Evolutionary conservation across 1,140 invertebrate species (phyloP), one percentile per base, ranked within the genome.

Genomic region (Drosophila tani): DNA sequence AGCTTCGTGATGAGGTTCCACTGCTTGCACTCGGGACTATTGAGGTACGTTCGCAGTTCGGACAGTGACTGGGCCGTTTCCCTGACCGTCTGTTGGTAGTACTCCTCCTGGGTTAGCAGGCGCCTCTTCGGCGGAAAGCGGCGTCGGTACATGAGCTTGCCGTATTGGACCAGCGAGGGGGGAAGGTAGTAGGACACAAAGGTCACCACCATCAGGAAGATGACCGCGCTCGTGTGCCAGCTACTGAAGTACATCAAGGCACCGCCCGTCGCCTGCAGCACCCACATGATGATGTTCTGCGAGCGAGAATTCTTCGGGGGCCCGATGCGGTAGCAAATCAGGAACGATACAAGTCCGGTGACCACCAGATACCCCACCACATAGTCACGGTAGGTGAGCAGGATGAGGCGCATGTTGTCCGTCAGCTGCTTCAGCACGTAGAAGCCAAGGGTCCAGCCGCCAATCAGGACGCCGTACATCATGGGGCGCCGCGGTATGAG

Each of bases 311-410:
- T 96, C 58, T 94, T 95, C 0, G 98, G 95, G 6, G 98, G 98
- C 0, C 98, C 98, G 87, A 96, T 95, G 73, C 97, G 95, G 92
- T 99, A 99, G 93, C 97, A 98, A 55, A 98, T 93, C 7, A 97
- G 93, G 88, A 98, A 98, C 87, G 97, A 98, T 3, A 98, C 91
- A 1, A 97, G 73, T 14, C 96, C 96, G 3, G 96, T 95, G 29
- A 94, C 73, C 5, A 96, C 75, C 15, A 97, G 94, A 91, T 99
- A 99, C 93, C 95, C 96, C n/a, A 96, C 79, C 1, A 97, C 94
- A 88, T 96, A 96, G 2, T 95, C 94, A 81, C 95, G 95, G 91
- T 98, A 97, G 43, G 95, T 93, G 1, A 95, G 70, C 8, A 96
- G 47, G 45, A 98, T 95, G 2, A 94, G 82, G 47, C 95, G 94